phyloP scores from a whole-genome alignment of 2,113 vertebrate species.

The Sus scrofa region T2T-Sscrofa CM000827.6:110756501-110757000 shows the following conservation, averaged over 20 bases:
- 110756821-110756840: not conserved
- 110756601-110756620: no score
- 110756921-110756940: not conserved
- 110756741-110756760: not conserved
- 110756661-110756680: not conserved
- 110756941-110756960: not conserved
- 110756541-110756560: not conserved
- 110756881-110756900: not conserved
- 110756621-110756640: no score
- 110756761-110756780: not conserved
- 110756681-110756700: not conserved
- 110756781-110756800: not conserved
- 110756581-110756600: not conserved
- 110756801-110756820: not conserved
- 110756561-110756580: not conserved
- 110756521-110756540: not conserved
- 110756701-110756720: not conserved
- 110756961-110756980: not conserved
- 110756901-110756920: rapidly evolving
- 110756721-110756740: rapidly evolving
- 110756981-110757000: not conserved
- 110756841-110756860: not conserved
- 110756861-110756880: rapidly evolving
- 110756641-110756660: not conserved
- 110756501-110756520: not conserved